Evolutionary conservation across 2,113 vertebrate genomes (phyloP).

Genomic region (Ciconia stormi): DNA sequence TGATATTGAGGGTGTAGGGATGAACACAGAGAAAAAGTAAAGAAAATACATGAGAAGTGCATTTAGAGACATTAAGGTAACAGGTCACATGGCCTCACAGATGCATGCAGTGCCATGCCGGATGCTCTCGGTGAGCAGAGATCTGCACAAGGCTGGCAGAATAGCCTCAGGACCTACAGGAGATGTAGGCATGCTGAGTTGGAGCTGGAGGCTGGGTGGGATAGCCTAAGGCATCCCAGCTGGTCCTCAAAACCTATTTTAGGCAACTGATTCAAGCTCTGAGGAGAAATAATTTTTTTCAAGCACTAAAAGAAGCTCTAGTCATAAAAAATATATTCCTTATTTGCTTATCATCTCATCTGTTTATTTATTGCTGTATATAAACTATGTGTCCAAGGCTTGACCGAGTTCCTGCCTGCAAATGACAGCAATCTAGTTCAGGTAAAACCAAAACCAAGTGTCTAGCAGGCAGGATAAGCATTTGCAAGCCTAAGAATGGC

Average conservation of each 20-base stretch:
- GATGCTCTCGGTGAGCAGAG: neutral
- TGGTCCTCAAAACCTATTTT: neutral
- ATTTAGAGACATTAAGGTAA: neutral
- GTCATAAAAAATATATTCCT: neutral
- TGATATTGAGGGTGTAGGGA: too few relatives aligned
- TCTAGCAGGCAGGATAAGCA: neutral
- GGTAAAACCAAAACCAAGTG: neutral
- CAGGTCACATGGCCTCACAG: neutral
- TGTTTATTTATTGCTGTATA: neutral
- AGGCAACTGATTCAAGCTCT: neutral
- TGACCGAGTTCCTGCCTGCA: neutral
- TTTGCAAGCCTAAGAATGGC: neutral
- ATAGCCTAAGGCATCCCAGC: neutral
- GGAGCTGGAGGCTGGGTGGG: neutral
- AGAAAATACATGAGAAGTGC: neutral
- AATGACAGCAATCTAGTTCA: neutral
- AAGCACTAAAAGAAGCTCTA: neutral
- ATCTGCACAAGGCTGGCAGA: neutral
- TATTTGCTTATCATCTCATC: neutral
- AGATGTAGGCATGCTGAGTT: neutral
- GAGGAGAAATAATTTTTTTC: neutral
- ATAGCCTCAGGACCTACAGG: neutral
- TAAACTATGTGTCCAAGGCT: neutral
- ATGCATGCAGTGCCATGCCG: neutral
- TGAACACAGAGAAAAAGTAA: neutral